Evolutionary conservation across 2,113 vertebrate species (phyloP).

Genomic region (Albula glossodonta): DNA sequence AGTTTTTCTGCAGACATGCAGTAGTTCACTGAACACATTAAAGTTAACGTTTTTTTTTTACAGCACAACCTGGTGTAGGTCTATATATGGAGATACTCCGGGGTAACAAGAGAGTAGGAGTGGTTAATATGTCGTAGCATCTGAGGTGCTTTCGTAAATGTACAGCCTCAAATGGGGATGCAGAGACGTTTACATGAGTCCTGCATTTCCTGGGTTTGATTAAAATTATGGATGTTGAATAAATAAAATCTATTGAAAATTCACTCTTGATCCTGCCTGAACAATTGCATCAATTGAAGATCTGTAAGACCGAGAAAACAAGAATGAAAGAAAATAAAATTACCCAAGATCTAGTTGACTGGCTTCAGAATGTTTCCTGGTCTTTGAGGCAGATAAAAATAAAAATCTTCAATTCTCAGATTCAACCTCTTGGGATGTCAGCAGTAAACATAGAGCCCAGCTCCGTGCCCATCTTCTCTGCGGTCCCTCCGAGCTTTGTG

Average conservation of each 20-base stretch:
- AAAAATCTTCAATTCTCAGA: not conserved
- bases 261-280: not conserved
- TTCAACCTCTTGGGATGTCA: not conserved
- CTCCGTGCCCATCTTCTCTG: not conserved
- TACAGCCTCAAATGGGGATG: not conserved
- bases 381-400: not conserved
- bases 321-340: not conserved
- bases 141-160: not conserved
- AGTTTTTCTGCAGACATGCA: not conserved
- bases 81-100: not conserved
- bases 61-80: not conserved
- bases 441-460: not conserved
- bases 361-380: not conserved
- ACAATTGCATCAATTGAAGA: not conserved
- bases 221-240: not conserved
- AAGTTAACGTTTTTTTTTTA: not conserved
- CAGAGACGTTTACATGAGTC: not conserved
- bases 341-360: not conserved
- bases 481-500: not conserved
- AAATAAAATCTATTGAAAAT: not conserved
- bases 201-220: not conserved
- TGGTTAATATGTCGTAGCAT: not conserved
- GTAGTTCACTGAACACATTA: not conserved
- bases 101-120: not conserved
- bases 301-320: not conserved